A percentile compares a stretch with the other conserved stretches of the same genome.
Evolutionary conservation across 30 jellyfish, hydroid and myxozoan genomes (phyloP).

Genomic region (Aurelia aurita complex sp. Pacific): DNA sequence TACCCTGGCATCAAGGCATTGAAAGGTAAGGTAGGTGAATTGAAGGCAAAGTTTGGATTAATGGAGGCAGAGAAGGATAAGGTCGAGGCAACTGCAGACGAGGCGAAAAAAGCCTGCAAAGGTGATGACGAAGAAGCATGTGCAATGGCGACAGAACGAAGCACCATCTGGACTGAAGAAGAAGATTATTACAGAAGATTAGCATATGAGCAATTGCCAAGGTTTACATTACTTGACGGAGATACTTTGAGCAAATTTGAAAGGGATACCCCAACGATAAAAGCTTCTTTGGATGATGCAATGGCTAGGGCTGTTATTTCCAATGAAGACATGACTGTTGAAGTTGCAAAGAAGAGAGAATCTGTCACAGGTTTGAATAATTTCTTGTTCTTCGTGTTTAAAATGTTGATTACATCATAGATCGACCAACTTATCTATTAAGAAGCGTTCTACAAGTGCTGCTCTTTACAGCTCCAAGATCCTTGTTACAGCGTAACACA

Average conservation of each 20-base stretch:
- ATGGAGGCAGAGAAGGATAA: constrained; percentile 52
- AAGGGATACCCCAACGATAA: constrained; percentile 50
- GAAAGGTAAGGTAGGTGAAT: constrained; percentile 44
- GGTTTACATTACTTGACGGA: constrained; percentile 45
- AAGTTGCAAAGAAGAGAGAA: constrained; percentile 41
- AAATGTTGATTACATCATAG: too few relatives aligned
- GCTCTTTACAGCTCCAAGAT: too few relatives aligned
- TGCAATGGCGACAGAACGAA: constrained; percentile 2
- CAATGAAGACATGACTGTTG: neutral
- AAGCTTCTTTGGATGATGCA: constrained; percentile 53
- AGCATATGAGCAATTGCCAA: constrained; percentile 70
- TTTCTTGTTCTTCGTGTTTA: too few relatives aligned
- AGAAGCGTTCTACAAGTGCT: too few relatives aligned
- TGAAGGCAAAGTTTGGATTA: constrained; percentile 49
- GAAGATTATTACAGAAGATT: constrained; percentile 52
- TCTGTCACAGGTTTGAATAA: constrained; percentile 30
- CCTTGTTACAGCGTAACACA: too few relatives aligned
- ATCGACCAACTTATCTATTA: too few relatives aligned
- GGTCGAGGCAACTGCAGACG: constrained; percentile 51
- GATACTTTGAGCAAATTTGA: constrained; percentile 29
- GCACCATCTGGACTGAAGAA: constrained; percentile 47
- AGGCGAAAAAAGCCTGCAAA: constrained; percentile 38
- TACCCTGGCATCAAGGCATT: constrained; percentile 81
- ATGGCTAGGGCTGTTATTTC: constrained; percentile 62
- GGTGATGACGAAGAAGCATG: constrained; percentile 34